Evolutionary conservation across 2,888 invertebrate genomes (phyloP), one percentile per base, ranked within the genome.

Genomic region (Luperina nickerlii): DNA sequence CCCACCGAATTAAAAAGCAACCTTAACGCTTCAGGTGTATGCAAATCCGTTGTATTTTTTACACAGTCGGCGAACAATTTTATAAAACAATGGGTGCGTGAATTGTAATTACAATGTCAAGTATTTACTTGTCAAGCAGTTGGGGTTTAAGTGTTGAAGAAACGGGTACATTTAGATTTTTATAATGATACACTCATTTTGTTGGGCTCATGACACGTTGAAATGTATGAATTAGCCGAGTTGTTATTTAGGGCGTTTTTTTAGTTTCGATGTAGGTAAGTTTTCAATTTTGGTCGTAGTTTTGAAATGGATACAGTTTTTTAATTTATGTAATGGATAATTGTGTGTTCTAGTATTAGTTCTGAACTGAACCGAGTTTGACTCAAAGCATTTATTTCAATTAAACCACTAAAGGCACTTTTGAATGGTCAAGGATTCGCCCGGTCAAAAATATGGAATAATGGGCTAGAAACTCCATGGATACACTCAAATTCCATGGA

Each of bases 71-170:
- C 48, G 88, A 82, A 80, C 80, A 87, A 86, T 90, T 90, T 92
- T 92, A 90, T 90, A 90, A 91, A 94, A 95, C 95, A 95, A 95
- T 94, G 92, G 92, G 90, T 90, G 91, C 92, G 92, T 93, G 92
- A 91, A 93, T 92, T 92, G 84, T 90, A 90, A 94, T 95, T 95
- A 95, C 91, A 88, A 89, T 92, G 93, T 95, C 94, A 92, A 91
- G 92, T 91, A 94, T 94, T 95, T 94, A 94, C 93, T 92, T 93
- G 94, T 95, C 95, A 94, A 94, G 93, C 92, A 90, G 91, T 90
- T 71, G 83, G 67, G 81, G 86, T 81, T 84, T 81, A 83, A 87
- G 88, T 86, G 85, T 84, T 89, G 87, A 90, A 89, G 89, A 90
- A 89, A 89, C 88, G 68, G 76, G 90, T 89, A 88, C 82, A 82